A percentile compares a stretch with the other conserved stretches of the same genome.
phyloP scores from a whole-genome alignment of 2,797 vertebrate genomes.

The Cyprinella venusta region DNA sequence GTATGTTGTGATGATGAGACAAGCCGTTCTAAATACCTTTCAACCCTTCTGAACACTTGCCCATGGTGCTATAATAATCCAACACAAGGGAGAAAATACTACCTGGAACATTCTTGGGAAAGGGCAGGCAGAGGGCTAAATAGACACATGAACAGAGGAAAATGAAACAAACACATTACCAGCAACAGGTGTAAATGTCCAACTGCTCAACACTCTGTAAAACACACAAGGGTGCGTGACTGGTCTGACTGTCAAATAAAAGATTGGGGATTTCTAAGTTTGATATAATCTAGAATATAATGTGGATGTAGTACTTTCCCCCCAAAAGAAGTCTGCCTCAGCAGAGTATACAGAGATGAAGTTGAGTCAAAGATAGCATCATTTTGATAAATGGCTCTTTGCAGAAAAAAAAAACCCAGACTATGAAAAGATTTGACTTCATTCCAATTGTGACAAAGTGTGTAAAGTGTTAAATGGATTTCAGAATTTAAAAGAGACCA shows the following conservation, averaged over 20 bases:
- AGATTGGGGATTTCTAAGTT: slow-evolving; percentile 4
- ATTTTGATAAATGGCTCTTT: slow-evolving; percentile 30
- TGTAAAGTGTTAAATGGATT: slow-evolving; percentile 40
- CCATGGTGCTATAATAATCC: slow-evolving; percentile 65
- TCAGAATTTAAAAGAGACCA: slow-evolving; percentile 40
- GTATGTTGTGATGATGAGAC: slow-evolving; percentile 6
- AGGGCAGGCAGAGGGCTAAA: slow-evolving; percentile 18
- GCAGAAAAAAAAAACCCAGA: not conserved
- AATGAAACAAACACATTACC: slow-evolving; percentile 57
- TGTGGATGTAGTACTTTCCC: slow-evolving; percentile 13
- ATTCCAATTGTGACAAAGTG: slow-evolving; percentile 10
- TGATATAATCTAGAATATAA: slow-evolving; percentile 24
- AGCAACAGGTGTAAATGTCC: slow-evolving; percentile 43
- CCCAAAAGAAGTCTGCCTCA: slow-evolving; percentile 24
- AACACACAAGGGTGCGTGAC: not conserved
- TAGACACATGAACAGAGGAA: not conserved
- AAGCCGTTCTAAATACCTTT: slow-evolving; percentile 56
- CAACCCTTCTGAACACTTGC: slow-evolving; percentile 58
- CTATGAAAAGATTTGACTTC: slow-evolving; percentile 28
- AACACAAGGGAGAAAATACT: slow-evolving; percentile 68
- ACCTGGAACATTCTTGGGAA: slow-evolving; percentile 63
- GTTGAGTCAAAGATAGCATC: slow-evolving; percentile 22
- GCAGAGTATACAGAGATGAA: slow-evolving; percentile 23
- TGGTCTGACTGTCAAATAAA: slow-evolving; percentile 9
- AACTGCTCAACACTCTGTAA: slow-evolving; percentile 50